These are phyloP conservation scores for Rhabdomys dilectus DNA, from an alignment of 2,113 vertebrate species.

Conservation along the genomic window DNA sequence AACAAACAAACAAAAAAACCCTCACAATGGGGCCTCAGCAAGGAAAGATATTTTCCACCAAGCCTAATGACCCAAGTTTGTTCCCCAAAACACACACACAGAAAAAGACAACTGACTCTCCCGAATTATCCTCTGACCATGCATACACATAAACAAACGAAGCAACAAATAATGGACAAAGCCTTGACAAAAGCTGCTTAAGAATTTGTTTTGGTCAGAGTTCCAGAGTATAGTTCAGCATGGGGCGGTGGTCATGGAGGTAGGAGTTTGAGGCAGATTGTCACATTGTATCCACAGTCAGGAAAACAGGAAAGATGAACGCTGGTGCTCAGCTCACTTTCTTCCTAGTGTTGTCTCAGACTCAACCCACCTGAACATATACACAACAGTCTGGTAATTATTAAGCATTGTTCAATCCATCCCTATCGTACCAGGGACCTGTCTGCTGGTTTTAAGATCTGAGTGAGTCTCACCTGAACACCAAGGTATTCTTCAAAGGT, in stretches of 20 bases:
- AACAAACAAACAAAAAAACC: not conserved
- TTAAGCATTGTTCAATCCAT: not conserved
- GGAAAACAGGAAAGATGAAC: not conserved
- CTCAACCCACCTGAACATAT: not conserved
- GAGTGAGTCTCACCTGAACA: not conserved
- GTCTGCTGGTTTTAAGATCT: not conserved
- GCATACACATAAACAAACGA: not conserved
- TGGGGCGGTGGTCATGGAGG: rapidly evolving
- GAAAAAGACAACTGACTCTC: not conserved
- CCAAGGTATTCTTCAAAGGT: not conserved
- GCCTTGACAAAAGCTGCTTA: not conserved
- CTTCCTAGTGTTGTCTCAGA: not conserved
- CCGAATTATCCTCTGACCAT: not conserved
- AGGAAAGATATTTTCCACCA: not conserved
- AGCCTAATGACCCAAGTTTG: not conserved
- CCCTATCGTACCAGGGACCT: not conserved
- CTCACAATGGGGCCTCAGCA: not conserved
- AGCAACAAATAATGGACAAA: not conserved
- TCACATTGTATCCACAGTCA: not conserved
- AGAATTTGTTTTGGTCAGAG: not conserved
- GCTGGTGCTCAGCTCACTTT: no score
- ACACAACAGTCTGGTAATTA: not conserved
- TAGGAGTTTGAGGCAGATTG: no score
- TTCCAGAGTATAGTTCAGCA: no score
- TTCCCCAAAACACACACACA: not conserved